Evolutionary conservation across 2,888 invertebrate species (phyloP).

Genomic region (Hoplodrina blanda): DNA sequence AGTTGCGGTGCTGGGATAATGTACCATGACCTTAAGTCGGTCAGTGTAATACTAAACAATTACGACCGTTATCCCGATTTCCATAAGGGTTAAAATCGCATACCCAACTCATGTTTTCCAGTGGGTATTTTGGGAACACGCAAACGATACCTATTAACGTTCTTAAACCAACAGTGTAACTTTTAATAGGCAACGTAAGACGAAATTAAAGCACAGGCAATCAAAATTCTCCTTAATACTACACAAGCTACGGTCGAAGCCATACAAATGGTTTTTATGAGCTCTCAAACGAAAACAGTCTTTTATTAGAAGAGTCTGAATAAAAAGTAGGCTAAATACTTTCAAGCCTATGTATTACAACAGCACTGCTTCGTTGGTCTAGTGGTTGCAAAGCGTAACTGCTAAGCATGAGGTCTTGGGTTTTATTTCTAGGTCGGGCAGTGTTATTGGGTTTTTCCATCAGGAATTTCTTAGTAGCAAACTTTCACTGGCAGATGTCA

Average conservation of each 20-base stretch:
- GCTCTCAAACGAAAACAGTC: slow-evolving; percentile 30
- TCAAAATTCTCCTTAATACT: slow-evolving; percentile 57
- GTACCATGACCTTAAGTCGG: too few relatives aligned
- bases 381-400: too few relatives aligned
- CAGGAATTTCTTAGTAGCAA: too few relatives aligned
- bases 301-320: slow-evolving; percentile 26
- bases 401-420: too few relatives aligned
- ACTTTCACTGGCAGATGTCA: too few relatives aligned
- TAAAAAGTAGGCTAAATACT: neutral
- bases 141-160: slow-evolving; percentile 51
- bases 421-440: too few relatives aligned
- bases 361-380: too few relatives aligned
- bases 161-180: slow-evolving; percentile 51
- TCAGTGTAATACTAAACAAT: slow-evolving; percentile 11
- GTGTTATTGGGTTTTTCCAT: too few relatives aligned
- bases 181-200: slow-evolving; percentile 56
- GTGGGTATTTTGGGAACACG: slow-evolving; percentile 43
- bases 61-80: slow-evolving; percentile 1
- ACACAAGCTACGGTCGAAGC: slow-evolving; percentile 39
- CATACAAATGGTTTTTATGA: slow-evolving; percentile 44
- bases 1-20: too few relatives aligned
- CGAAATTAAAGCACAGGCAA: slow-evolving; percentile 52
- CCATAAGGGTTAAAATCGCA: slow-evolving; percentile 27
- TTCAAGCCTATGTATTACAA: neutral
- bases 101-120: slow-evolving; percentile 11